Percentiles rank a stretch among this genome's conserved stretches.
Evolutionary conservation across 2,797 vertebrate genomes (phyloP).

Genomic region (Pipistrellus nathusii): DNA sequence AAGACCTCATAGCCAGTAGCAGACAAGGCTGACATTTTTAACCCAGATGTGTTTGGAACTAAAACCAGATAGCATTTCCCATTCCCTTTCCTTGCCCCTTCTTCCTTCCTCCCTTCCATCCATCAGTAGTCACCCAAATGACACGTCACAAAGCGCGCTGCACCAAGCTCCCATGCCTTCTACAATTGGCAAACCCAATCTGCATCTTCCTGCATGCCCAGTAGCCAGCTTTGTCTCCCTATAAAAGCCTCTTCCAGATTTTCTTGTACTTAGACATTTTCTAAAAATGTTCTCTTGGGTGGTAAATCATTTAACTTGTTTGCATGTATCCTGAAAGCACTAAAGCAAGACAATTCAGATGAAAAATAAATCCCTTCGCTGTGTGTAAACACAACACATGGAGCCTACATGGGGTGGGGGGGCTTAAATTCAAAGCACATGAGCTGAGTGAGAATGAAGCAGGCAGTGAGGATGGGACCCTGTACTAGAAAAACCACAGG

Average conservation of each 20-base stretch:
- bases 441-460: not conserved
- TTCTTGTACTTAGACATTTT: conserved; percentile 7
- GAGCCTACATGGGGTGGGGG: not conserved
- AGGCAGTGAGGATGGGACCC: not conserved
- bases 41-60: conserved; percentile 39
- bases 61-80: conserved; percentile 35
- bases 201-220: not conserved
- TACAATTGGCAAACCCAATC: not conserved
- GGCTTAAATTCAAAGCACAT: conserved; percentile 54
- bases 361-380: conserved; percentile 57
- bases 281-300: conserved; percentile 60
- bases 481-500: not conserved
- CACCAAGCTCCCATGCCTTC: not conserved
- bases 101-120: not conserved
- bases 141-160: not conserved
- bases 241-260: conserved; percentile 6
- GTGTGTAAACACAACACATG: not conserved
- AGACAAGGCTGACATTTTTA: conserved; percentile 9
- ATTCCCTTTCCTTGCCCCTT: no score
- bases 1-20: conserved; percentile 13
- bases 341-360: conserved; percentile 63
- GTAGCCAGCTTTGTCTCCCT: not conserved
- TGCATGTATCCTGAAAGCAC: conserved; percentile 58
- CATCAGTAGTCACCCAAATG: not conserved
- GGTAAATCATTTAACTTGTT: conserved; percentile 60